Base-by-base conservation (phyloP, 2,888 invertebrate genomes). In the Napeogenes inachia region DNA sequence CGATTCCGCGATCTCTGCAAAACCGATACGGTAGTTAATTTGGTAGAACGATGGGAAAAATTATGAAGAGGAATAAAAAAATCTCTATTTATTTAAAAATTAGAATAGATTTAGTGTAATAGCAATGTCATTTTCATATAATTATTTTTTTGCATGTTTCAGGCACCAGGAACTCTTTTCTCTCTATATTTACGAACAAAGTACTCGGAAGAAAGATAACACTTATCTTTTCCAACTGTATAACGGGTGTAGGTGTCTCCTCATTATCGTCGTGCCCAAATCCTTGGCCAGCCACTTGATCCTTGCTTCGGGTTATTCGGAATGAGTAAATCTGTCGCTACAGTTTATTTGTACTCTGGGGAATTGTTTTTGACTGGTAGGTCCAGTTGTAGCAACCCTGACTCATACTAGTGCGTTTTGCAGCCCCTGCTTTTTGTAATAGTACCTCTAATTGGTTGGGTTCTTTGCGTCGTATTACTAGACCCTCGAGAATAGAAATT, bases 291-390 rank as follows among this genome's bases (percentile, higher is more conserved):
- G 79, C 47, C 91, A 92, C 68, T 85, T 94, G 3, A 84, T 92
- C 6, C 91, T 96, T 47, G 95, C 68, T 79, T 94, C 53, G 96
- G 95, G 0, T 94, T 97, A 66, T 94, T 95, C 75, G 96, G 96
- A 12, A 93, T 96, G 82, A 95, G 96, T 13, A 93, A 96, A 53
- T 93, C 95, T 1, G 98, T 97, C 78, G 95, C 96, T 2, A 95
- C 95, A 2, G 95, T 95, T 4, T 98, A 97, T 79, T 92, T 98
- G 13, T 98, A 95, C 80, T 95, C 95, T 0, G 96, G 96, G 0
- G 98, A 98, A 84, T 81, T 97, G 13, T 97, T 97, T 79, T 98
- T 98, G 0, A 98, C 98, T 97, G 92, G 72, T 94, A 4, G 96
- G 97, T 0, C 97, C 97, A 0, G 95, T 95, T 73, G 92, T 97